Evolutionary conservation across 1,140 invertebrate species (phyloP), one percentile per base, ranked within the genome.

Genomic region (Microplitis mediator): DNA sequence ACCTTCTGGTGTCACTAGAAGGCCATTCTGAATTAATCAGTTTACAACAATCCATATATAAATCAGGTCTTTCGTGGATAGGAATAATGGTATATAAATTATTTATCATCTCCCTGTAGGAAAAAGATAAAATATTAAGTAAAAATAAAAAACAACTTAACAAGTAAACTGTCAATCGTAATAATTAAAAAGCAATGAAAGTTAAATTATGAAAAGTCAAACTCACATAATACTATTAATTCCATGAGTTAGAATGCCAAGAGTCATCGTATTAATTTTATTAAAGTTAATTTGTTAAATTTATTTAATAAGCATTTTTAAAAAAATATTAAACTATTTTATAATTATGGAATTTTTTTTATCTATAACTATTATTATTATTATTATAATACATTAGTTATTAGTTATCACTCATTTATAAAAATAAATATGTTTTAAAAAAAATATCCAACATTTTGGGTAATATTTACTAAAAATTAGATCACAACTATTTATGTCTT

Each of bases 1-100:
- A 89, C 86, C 93, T 88, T 73, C 93, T 92, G 63, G 91, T 92
- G 82, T 91, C 90, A 74, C 92, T 94, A 72, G 93, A 87, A 75
- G 92, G 92, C 93, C 93, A 95, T 89, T 95, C 93, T 51, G 91
- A 89, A 85, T 95, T 95, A 71, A 95, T 90, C 71, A 95, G 86
- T 75, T 90, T 87, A 82, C 92, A 93, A 77, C 92, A 93, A 80
- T 90, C 84, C 80, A 88, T 85, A 52, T 91, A 84, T 77, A 91
- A 90, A 80, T 94, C 88, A 54, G 91, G 91, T 78, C 92, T 85
- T 75, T 91, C 86, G 78, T 94, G 93, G 72, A 94, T 86, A 72
- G 89, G 90, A 78, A 93, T 81, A 72, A 94, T 89, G 82, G 73
- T 69, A 69, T 86, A 85, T 23, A 77, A 76, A 61, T 74, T 74